Conservation (phyloP, 1,140 invertebrate species). For the Carposina sasakii region DNA sequence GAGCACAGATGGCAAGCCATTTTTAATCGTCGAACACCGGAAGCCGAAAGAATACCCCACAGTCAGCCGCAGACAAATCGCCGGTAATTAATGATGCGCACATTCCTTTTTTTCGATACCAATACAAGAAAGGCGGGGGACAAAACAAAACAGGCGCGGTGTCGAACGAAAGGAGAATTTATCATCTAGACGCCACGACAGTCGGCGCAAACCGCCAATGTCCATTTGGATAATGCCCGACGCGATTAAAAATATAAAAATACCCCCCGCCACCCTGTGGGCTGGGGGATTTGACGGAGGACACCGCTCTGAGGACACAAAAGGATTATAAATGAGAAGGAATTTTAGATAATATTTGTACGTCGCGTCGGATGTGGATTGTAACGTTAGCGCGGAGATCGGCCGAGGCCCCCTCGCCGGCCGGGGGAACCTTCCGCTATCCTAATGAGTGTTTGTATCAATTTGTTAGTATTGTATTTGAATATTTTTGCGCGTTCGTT, state of each 20-base stretch:
- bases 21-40: constrained; percentile 59
- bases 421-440: constrained; percentile 47
- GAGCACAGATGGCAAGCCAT: constrained; percentile 40
- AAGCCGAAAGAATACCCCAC: constrained; percentile 32
- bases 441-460: constrained; percentile 73
- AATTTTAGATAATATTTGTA: constrained; percentile 74
- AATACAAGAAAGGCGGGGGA: constrained; percentile 56
- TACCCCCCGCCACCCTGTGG: constrained; percentile 49
- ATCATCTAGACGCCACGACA: constrained; percentile 66
- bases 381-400: constrained; percentile 65
- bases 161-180: constrained; percentile 70
- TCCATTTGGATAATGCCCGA: constrained; percentile 72
- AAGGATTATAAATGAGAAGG: constrained; percentile 73
- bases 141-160: constrained; percentile 63
- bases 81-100: constrained; percentile 63
- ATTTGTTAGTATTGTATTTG: constrained; percentile 73
- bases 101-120: constrained; percentile 47
- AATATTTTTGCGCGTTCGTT: constrained; percentile 70
- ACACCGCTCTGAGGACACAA: constrained; percentile 69
- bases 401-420: constrained; percentile 34
- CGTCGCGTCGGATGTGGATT: constrained; percentile 69
- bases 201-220: constrained; percentile 59
- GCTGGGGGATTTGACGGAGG: constrained; percentile 56
- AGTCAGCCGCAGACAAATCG: constrained; percentile 63
- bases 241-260: constrained; percentile 73